Evolutionary conservation across 2,113 vertebrate species (phyloP).

Genomic region (Pontoporia blainvillei): DNA sequence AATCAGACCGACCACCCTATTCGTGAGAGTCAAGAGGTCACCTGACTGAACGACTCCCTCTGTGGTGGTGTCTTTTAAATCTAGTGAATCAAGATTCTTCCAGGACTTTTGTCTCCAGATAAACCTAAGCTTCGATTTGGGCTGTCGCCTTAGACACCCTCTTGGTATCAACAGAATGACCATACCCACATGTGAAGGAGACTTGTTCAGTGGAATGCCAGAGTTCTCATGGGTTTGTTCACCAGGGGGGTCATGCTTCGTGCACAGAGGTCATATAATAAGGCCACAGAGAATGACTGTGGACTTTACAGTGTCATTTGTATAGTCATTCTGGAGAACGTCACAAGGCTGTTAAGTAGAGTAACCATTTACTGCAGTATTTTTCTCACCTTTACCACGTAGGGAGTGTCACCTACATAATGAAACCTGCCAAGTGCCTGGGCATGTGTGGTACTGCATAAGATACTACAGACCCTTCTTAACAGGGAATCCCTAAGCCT

Average conservation of each 20-base stretch:
- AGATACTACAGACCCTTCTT: background rate
- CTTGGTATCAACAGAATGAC: background rate
- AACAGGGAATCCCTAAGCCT: background rate
- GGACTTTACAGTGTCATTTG: background rate
- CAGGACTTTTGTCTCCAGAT: background rate
- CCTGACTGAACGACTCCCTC: background rate
- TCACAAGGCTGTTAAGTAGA: too few species aligned
- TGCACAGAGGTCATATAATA: background rate
- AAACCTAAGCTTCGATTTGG: background rate
- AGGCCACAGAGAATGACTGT: background rate
- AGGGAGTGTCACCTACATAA: background rate
- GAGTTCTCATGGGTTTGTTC: background rate
- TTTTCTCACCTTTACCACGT: background rate
- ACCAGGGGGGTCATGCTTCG: background rate
- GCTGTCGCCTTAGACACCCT: background rate
- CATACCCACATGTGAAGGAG: background rate
- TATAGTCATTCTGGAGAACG: background rate
- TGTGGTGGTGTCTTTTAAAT: background rate
- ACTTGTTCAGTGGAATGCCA: too few species aligned
- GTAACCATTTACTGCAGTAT: background rate
- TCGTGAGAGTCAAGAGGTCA: background rate
- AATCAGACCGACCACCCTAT: background rate
- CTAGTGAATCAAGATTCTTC: background rate
- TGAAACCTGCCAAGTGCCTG: background rate
- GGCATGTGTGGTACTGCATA: background rate